Evolutionary conservation across 2,888 invertebrate species (phyloP).

Genomic region (Lycocerus yunnanus): DNA sequence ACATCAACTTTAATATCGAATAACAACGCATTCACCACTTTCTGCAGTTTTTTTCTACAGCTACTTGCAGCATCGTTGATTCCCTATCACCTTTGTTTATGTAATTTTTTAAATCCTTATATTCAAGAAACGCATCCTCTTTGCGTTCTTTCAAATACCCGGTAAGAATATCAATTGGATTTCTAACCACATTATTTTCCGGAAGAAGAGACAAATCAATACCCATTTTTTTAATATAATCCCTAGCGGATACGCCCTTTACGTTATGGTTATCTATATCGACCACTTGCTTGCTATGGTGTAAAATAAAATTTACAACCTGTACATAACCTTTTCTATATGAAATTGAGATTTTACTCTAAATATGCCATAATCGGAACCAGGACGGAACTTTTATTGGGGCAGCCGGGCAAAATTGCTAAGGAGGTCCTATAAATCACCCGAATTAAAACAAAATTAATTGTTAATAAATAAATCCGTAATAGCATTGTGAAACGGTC

Average conservation of each 20-base stretch:
- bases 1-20: constrained; percentile 58
- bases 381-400: too few relatives aligned
- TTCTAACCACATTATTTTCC: constrained; percentile 32
- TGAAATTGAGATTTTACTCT: too few relatives aligned
- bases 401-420: too few relatives aligned
- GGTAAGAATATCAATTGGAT: constrained; percentile 13
- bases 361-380: too few relatives aligned
- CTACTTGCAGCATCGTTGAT: constrained; percentile 54
- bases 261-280: constrained; percentile 62
- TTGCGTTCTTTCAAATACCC: constrained; percentile 33
- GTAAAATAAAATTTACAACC: constrained; percentile 60
- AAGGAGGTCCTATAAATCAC: too few relatives aligned
- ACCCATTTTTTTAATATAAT: constrained; percentile 57
- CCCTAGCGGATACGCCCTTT: constrained; percentile 62
- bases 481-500: too few relatives aligned
- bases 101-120: constrained; percentile 35
- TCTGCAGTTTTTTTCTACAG: constrained; percentile 56
- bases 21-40: constrained; percentile 59
- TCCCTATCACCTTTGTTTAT: constrained; percentile 47
- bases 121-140: constrained; percentile 41
- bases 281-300: constrained; percentile 57
- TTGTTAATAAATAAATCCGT: too few relatives aligned
- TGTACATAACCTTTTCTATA: constrained; percentile 60
- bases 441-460: too few relatives aligned
- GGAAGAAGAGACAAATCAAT: constrained; percentile 33